Evolutionary conservation across 2,113 vertebrate species (phyloP).

Genomic region (Pardalotus punctatus): DNA sequence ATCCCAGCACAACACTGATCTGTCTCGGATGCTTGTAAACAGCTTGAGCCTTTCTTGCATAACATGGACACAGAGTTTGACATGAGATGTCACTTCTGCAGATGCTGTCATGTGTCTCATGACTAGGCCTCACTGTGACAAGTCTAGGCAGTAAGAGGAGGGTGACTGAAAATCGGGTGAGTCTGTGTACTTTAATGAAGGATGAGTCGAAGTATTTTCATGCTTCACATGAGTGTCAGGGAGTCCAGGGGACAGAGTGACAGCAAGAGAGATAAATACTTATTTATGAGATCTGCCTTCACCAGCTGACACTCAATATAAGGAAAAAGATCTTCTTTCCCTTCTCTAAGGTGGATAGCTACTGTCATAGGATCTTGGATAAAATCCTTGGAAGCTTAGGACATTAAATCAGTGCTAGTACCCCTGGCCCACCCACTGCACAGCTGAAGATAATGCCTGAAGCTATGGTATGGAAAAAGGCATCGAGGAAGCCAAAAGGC

Average conservation of each 20-base stretch:
- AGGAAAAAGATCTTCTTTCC: background rate
- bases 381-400: background rate
- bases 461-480: background rate
- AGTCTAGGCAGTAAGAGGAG: background rate
- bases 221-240: background rate
- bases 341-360: background rate
- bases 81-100: slow-evolving; percentile 9
- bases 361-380: background rate
- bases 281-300: background rate
- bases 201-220: background rate
- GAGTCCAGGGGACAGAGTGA: background rate
- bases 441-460: background rate
- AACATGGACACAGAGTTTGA: background rate
- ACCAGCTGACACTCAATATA: background rate
- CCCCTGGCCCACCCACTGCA: background rate
- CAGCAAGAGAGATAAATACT: background rate
- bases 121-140: background rate
- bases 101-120: slow-evolving; percentile 7
- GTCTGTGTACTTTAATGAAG: background rate
- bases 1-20: background rate
- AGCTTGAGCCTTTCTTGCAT: background rate
- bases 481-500: background rate
- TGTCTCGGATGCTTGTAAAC: background rate
- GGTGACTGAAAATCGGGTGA: background rate
- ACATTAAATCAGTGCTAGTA: background rate